These are phyloP conservation scores for Lepisosteus osseus DNA, from an alignment of 2,113 vertebrate genomes.

Conservation along the genomic window DNA sequence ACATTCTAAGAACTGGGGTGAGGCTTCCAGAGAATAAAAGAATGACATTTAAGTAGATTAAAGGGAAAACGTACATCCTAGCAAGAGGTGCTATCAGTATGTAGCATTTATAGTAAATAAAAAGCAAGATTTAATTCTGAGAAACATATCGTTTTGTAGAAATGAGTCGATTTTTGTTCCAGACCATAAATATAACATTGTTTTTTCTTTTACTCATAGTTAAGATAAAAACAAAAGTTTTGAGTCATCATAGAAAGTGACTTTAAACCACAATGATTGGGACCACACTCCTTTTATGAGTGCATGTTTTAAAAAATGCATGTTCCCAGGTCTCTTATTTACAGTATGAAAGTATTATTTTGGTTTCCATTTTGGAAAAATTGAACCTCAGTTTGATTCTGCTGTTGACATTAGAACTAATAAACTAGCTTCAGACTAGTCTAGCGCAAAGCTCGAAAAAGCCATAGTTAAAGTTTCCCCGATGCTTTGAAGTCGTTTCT, in stretches of 20 bases:
- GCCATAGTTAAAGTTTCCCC: no score
- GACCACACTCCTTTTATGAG: not conserved
- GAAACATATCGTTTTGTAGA: not conserved
- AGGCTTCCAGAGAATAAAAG: conserved; percentile 53
- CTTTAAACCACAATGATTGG: not conserved
- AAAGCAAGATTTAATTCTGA: not conserved
- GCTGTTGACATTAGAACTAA: no score
- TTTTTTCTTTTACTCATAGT: not conserved
- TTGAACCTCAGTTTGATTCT: no score
- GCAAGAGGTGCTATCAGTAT: not conserved
- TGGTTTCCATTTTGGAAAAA: no score
- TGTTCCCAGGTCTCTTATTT: not conserved
- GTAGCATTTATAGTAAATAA: not conserved
- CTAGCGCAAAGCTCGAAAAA: no score
- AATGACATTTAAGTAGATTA: conserved; percentile 28
- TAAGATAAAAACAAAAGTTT: not conserved
- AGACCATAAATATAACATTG: no score
- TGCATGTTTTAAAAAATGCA: not conserved
- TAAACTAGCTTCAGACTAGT: no score
- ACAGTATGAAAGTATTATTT: not conserved
- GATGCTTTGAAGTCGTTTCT: no score
- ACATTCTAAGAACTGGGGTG: conserved; percentile 75
- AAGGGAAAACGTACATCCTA: conserved; percentile 15
- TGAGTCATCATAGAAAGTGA: not conserved
- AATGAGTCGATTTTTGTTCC: not conserved